phyloP scores from a whole-genome alignment of 1,140 invertebrate species.

The Lerema accius region DNA sequence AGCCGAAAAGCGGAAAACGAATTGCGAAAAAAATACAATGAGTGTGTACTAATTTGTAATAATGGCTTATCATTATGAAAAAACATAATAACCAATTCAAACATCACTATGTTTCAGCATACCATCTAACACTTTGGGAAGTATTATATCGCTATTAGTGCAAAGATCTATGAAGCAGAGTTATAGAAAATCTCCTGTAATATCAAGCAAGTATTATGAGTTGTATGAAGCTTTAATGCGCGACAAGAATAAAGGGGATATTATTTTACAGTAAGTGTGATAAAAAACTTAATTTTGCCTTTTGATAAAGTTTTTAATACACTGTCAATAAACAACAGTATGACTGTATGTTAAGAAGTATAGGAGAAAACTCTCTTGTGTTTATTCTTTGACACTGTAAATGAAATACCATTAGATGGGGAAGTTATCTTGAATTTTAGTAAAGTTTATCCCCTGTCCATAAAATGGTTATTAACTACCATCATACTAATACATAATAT shows the following conservation, averaged over 20 bases:
- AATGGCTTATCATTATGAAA: no score
- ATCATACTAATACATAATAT: no score
- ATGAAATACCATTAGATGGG: no score
- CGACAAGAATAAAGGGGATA: conserved; percentile 61
- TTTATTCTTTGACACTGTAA: no score
- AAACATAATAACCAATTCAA: not conserved
- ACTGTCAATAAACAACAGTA: no score
- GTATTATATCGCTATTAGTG: conserved; percentile 68
- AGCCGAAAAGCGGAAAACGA: conserved; percentile 70
- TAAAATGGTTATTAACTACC: no score
- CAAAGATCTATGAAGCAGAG: conserved; percentile 75
- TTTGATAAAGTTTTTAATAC: no score
- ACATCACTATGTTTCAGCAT: conserved; percentile 45
- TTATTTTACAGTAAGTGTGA: conserved; percentile 64
- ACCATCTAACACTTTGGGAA: conserved; percentile 61
- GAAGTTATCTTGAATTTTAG: no score
- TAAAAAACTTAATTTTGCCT: no score
- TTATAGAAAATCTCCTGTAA: conserved; percentile 72
- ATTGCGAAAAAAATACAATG: conserved; percentile 68
- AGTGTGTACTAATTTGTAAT: conserved; percentile 59
- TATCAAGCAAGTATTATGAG: conserved; percentile 73
- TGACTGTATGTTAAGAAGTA: no score
- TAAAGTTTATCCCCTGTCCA: no score
- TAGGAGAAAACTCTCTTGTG: no score
- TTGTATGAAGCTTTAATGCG: conserved; percentile 69